Percentiles rank a stretch among this genome's conserved stretches.
Conservation (phyloP, 2,888 invertebrate species). For the Hermaeophaga mercurialis region DNA sequence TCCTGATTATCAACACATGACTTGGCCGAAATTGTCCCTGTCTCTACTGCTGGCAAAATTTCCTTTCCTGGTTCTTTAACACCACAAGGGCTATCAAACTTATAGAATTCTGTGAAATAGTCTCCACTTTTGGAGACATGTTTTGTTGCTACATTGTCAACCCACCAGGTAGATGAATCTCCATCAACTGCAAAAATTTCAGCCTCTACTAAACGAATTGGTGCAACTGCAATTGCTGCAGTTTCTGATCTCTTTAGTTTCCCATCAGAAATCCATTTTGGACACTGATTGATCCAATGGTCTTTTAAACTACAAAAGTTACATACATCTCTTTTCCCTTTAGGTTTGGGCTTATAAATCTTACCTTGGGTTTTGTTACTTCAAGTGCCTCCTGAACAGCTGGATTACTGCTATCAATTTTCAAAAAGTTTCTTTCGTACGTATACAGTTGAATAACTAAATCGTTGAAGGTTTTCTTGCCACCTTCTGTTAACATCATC, state of each 20-base stretch:
- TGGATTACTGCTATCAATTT: conserved; percentile 13
- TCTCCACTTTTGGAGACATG: conserved; percentile 41
- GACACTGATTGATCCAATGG: conserved; percentile 21
- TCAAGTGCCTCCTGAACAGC: conserved; percentile 32
- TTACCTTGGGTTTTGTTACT: conserved; percentile 13
- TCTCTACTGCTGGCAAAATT: conserved; percentile 12
- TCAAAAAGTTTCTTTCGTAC: conserved; percentile 37
- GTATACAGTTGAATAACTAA: conserved; percentile 37
- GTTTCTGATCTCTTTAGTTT: conserved; percentile 20
- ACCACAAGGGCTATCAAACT: conserved; percentile 31
- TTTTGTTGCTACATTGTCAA: conserved; percentile 48
- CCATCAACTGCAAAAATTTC: conserved; percentile 28
- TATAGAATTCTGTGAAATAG: conserved; percentile 33
- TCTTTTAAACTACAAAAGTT: conserved; percentile 27
- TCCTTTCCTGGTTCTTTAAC: conserved; percentile 40
- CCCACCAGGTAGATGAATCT: conserved; percentile 41
- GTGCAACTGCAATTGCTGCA: conserved; percentile 19
- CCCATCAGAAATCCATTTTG: conserved; percentile 43
- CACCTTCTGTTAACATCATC: conserved; percentile 43
- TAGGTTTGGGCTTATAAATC: conserved; percentile 18
- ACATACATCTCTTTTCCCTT: conserved; percentile 18
- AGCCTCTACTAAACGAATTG: conserved; percentile 27
- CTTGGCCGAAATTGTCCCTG: too few species aligned
- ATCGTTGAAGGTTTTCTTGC: conserved; percentile 38
- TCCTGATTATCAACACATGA: too few species aligned